Conservation (phyloP, 2,113 vertebrate species). For the Felis catus region F.catus_Fca126_mat1.0 CM031419.1:126390501-126391000, state of each 20-base stretch:
- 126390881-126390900: neutral
- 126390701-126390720: neutral
- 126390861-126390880: neutral
- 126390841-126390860: slow-evolving; percentile 10
- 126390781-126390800: neutral
- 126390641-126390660: neutral
- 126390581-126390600: neutral
- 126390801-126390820: neutral
- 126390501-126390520: neutral
- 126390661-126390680: neutral
- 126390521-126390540: neutral
- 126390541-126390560: neutral
- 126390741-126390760: neutral
- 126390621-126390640: neutral
- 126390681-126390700: neutral
- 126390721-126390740: neutral
- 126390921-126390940: neutral
- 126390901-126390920: neutral
- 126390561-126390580: neutral
- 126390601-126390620: neutral
- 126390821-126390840: neutral
- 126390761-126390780: neutral
- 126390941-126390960: neutral
- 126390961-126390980: neutral
- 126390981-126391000: neutral